These are phyloP conservation scores for Eumeta japonica DNA, from an alignment of 1,140 invertebrate genomes.

Conservation along the genomic window DNA sequence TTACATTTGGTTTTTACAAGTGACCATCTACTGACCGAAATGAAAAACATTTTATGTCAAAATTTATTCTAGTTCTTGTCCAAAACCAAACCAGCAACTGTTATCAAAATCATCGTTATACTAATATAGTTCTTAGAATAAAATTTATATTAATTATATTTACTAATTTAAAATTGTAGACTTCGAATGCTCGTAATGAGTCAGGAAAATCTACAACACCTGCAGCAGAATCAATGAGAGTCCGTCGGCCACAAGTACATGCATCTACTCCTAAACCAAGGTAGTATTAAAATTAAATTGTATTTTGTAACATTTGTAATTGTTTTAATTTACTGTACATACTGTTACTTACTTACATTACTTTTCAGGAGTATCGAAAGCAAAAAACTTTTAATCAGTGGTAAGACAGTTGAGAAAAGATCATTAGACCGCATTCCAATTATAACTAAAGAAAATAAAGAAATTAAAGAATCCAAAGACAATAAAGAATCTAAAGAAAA, in stretches of 20 bases:
- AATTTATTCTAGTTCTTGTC: no score
- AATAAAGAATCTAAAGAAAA: slow-evolving; percentile 8
- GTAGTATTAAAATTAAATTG: slow-evolving; percentile 16
- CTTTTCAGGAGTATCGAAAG: slow-evolving; percentile 26
- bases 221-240: slow-evolving; percentile 16
- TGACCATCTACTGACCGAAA: no score
- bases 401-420: slow-evolving; percentile 31
- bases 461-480: slow-evolving; percentile 32
- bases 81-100: no score
- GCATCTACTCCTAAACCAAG: slow-evolving; percentile 38
- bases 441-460: slow-evolving; percentile 45
- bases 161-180: no score
- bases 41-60: no score
- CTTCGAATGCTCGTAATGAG: slow-evolving; percentile 24
- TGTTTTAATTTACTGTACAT: no score
- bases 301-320: no score
- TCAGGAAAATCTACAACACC: slow-evolving; percentile 18
- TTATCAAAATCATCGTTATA: no score
- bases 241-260: slow-evolving; percentile 27
- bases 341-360: no score
- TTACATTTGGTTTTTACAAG: no score
- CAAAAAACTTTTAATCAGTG: slow-evolving; percentile 17
- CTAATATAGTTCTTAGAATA: no score
- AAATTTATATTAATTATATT: no score
- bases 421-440: slow-evolving; percentile 21